Evolutionary conservation across 2,888 invertebrate genomes (phyloP), one percentile per base, ranked within the genome.

Genomic region (Azorinus chamasolen): DNA sequence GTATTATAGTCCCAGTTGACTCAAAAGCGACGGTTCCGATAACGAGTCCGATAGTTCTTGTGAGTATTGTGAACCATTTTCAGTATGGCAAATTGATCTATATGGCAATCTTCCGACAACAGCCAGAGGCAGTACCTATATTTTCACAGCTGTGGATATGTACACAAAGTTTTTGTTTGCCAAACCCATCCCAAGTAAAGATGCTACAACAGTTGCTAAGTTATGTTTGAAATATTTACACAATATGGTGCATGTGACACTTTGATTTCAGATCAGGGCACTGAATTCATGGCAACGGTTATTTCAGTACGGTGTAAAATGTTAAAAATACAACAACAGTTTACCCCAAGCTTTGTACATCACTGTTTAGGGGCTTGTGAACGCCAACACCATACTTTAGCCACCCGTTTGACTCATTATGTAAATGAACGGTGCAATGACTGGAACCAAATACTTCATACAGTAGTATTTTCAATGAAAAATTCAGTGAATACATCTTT

Each of bases 171-270:
- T 57, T 39, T n/a, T 79, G 16, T 66, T 61, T 54, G 51, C 72
- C 10, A 27, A 69, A 10, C 65, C 83, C 2, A 43, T 76, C 0
- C 55, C 59, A 10, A 69, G 65, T 32, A 73, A 63, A 18, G 71
- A 79, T 68, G 74, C 79, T n/a, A n/a, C 77, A 6, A 71, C 68
- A n/a, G 71, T 79, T 8, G 58, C 79, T 18, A 68, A 18, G 63
- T 48, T 10, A 22, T 73, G 14, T 70, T 64, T 57, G 48, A 61
- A 41, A 39, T 66, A 16, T 63, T 79, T 25, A 70, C 73, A 12
- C 68, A 39, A 14, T 79, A 58, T 70, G 79, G 79, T n/a, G 59
- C 63, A 20, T 83, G 79, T 69, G 63, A 77, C 37, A 71, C 71
- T 22, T 24, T 74, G 3, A 66, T 76, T 45, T 59, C 59, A 65